Evolutionary conservation across 2,888 invertebrate species (phyloP), one percentile per base, ranked within the genome.

Genomic region (Papilio demoleus): DNA sequence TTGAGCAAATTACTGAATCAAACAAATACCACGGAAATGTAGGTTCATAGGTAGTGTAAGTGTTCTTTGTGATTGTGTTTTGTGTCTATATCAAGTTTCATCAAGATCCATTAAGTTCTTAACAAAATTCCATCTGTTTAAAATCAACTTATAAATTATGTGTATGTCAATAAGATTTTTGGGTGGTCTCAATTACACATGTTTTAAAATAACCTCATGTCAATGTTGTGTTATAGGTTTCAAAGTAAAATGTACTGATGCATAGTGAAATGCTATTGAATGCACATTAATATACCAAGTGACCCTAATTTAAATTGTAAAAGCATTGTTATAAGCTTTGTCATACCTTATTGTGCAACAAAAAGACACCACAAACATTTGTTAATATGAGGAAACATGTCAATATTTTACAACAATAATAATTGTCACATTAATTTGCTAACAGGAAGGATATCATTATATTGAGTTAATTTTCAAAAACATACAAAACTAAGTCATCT

Each of bases 231-330:
- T n/a, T n/a, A 50, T 14, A 14, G 4, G 6, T 50, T 50, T 12
- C 12, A n/a, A 27, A 31, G n/a, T 31, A n/a, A 56, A 53, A 24
- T 9, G 8, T 12, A n/a, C n/a, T n/a, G 8, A 2, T 50, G 27
- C 8, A 17, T 27, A n/a, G 9, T 31, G 8, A 53, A 27, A 19
- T 27, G n/a, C 14, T 53, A n/a, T 53, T 27, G 27, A n/a, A 53
- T 27, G 8, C 53, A 27, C 24, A n/a, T n/a, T n/a, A n/a, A n/a
- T n/a, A n/a, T n/a, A n/a, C 9, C 31, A 17, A 56, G 31, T 60
- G 24, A 60, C 40, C 60, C 60, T 60, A 24, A 60, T 60, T 60
- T 60, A 27, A 60, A 60, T 60, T 40, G 12, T 11, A 40, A 59
- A 38, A 12, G 38, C 22, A 59, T 59, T 59, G 8, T 19, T 38